phyloP scores from a whole-genome alignment of 2,113 vertebrate species.

The Perca fluviatilis region DNA sequence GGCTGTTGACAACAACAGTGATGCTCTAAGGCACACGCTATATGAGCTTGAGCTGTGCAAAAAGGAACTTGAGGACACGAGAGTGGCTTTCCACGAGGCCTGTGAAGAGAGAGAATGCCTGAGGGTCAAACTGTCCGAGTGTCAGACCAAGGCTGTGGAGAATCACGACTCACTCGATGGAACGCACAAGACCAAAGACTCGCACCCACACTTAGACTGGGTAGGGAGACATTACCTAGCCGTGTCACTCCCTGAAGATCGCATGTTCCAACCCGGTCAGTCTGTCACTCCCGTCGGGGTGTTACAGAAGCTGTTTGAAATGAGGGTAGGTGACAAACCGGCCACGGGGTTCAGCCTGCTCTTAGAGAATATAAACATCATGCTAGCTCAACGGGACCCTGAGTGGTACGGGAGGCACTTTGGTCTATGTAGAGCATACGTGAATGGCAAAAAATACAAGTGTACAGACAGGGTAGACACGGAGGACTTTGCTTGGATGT shows the following conservation, averaged over 20 bases:
- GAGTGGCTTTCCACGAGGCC: no score
- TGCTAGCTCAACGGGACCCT: background rate
- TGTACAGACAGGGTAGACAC: background rate
- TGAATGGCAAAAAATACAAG: background rate
- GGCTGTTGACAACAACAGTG: no score
- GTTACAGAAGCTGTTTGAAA: slow-evolving; percentile 28
- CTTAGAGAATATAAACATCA: slow-evolving; percentile 7
- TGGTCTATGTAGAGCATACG: background rate
- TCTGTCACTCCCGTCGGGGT: background rate
- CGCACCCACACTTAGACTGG: slow-evolving; percentile 5
- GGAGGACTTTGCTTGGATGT: background rate
- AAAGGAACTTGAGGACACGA: no score
- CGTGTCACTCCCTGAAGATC: background rate
- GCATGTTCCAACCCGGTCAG: slow-evolving; percentile 16
- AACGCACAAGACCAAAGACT: background rate
- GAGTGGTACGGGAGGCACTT: slow-evolving; percentile 20
- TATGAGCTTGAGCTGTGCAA: no score
- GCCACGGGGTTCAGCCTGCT: background rate
- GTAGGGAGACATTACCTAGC: slow-evolving; percentile 19
- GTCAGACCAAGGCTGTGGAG: no score
- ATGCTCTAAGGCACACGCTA: no score
- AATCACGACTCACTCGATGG: no score
- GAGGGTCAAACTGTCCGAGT: no score
- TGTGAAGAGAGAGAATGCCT: no score
- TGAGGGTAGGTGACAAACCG: background rate